Conservation (phyloP, 1,140 invertebrate species). For the Vanessa tameamea region DNA sequence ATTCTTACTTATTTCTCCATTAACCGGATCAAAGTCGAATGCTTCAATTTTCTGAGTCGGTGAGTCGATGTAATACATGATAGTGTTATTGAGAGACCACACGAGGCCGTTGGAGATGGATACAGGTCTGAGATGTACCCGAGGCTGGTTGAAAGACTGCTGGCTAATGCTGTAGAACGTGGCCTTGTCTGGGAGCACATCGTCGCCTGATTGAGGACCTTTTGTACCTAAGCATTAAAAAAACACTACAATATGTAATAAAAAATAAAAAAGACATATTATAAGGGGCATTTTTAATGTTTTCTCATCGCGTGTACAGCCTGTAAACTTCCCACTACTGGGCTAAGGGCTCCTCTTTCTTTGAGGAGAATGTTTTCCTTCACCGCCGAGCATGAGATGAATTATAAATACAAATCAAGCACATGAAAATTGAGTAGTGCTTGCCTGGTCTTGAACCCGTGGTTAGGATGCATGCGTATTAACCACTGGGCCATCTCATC, state of each 20-base stretch:
- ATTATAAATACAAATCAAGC: too few species aligned
- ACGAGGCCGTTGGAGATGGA: conserved; percentile 87
- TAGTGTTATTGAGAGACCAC: conserved; percentile 85
- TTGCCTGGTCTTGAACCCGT: too few species aligned
- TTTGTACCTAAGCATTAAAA: conserved; percentile 57
- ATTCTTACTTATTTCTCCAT: conserved; percentile 82
- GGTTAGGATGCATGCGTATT: too few species aligned
- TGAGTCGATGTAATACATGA: conserved; percentile 86
- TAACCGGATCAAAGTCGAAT: conserved; percentile 85
- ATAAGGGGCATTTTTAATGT: too few species aligned
- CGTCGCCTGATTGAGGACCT: conserved; percentile 58
- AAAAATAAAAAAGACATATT: too few species aligned
- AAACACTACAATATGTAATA: background rate
- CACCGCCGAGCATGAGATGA: too few species aligned
- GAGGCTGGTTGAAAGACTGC: conserved; percentile 40
- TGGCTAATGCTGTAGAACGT: conserved; percentile 59
- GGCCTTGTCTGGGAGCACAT: conserved; percentile 55
- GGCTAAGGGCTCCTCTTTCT: too few species aligned
- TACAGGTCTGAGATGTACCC: conserved; percentile 64
- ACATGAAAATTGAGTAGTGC: too few species aligned
- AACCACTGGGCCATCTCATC: too few species aligned
- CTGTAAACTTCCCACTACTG: too few species aligned
- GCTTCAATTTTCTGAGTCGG: conserved; percentile 81
- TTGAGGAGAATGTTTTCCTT: too few species aligned
- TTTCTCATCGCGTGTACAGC: too few species aligned